phyloP scores from a whole-genome alignment of 2,888 invertebrate genomes.

The Cremastinae sp. region DNA sequence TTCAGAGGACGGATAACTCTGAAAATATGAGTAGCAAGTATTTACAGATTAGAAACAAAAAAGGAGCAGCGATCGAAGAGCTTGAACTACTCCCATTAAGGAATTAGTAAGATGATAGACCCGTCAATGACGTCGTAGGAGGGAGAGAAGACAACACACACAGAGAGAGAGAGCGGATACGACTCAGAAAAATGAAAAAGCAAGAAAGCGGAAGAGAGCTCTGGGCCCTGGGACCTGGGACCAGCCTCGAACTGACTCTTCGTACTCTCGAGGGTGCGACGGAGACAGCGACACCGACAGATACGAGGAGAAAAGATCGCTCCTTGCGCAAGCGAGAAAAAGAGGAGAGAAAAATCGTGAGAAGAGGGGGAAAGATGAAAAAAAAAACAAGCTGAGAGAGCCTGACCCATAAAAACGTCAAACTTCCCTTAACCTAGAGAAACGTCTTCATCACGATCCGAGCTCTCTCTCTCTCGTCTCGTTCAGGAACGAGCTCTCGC shows the following conservation, averaged over 20 bases:
- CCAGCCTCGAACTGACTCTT: constrained; percentile 40
- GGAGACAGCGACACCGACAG: constrained; percentile 19
- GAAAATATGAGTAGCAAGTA: constrained; percentile 8
- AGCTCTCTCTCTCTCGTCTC: constrained; percentile 47
- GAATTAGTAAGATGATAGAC: constrained; percentile 79
- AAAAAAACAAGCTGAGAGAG: constrained; percentile 69
- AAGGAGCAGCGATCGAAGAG: constrained; percentile 65
- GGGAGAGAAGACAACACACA: constrained; percentile 65
- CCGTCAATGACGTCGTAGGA: constrained; percentile 73
- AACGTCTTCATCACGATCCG: constrained; percentile 78
- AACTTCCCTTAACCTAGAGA: constrained; percentile 80
- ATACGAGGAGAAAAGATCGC: constrained; percentile 5
- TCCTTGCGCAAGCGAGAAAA: no score
- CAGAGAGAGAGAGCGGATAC: constrained; percentile 63
- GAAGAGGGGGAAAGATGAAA: constrained; percentile 60
- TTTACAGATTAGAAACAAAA: constrained; percentile 20
- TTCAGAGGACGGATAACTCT: constrained; percentile 46
- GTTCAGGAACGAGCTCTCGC: constrained; percentile 20
- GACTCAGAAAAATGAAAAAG: constrained; percentile 44
- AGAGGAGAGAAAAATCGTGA: constrained; percentile 36
- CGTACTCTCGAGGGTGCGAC: constrained; percentile 36
- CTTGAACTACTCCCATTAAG: constrained; percentile 76
- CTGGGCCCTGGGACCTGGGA: constrained; percentile 23
- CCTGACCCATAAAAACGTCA: constrained; percentile 80
- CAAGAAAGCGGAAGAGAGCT: constrained; percentile 23